Conservation (phyloP, 2,113 vertebrate species). For the Damaliscus lunatus region DNA sequence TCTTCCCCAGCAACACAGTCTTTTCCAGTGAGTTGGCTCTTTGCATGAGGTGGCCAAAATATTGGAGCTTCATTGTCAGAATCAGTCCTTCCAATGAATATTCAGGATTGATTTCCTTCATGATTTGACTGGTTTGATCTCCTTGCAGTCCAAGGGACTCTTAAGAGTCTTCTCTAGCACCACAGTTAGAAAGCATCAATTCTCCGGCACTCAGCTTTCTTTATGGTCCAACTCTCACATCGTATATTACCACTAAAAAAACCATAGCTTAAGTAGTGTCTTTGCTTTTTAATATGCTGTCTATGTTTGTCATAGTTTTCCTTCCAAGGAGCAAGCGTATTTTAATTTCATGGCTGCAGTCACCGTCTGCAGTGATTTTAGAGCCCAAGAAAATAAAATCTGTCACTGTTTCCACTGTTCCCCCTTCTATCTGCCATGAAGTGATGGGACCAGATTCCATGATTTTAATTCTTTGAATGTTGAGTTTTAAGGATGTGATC, state of each 20-base stretch:
- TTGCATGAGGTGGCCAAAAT: neutral
- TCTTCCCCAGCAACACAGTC: neutral
- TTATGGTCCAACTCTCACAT: neutral
- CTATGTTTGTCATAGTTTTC: neutral
- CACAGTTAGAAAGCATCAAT: neutral
- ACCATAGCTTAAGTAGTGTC: neutral
- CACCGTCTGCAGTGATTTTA: neutral
- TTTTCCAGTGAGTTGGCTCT: neutral
- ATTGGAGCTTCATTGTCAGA: neutral
- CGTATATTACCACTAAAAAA: neutral
- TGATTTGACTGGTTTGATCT: neutral
- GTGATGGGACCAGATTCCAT: neutral
- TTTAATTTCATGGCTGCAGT: neutral
- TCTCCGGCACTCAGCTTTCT: fast-evolving
- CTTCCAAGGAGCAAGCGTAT: neutral
- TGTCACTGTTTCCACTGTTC: neutral
- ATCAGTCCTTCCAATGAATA: neutral
- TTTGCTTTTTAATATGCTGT: neutral
- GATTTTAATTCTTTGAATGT: neutral
- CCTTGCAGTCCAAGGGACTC: neutral
- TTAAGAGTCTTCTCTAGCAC: neutral
- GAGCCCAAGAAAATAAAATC: neutral
- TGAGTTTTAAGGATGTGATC: neutral
- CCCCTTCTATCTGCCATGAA: neutral
- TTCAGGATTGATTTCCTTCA: neutral